Conservation (phyloP, 2,888 invertebrate genomes). For the Galerucella pusilla region DNA sequence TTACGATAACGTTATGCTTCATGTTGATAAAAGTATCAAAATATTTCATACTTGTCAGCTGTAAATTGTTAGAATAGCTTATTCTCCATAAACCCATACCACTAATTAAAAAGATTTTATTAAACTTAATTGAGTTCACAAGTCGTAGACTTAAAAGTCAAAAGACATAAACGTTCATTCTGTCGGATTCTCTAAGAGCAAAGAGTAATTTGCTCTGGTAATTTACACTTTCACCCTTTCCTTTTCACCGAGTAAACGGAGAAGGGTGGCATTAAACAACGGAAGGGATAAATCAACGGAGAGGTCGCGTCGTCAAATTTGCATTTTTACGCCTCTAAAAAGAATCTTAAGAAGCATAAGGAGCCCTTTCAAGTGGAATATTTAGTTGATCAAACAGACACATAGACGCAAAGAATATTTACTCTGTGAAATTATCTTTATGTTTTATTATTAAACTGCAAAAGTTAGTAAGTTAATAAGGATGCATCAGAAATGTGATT, state of each 20-base stretch:
- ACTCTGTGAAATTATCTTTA: too few relatives aligned
- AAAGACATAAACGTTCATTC: constrained; percentile 6
- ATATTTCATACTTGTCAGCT: too few relatives aligned
- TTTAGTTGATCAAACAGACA: constrained; percentile 12
- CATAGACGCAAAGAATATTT: background rate
- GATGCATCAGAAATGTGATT: too few relatives aligned
- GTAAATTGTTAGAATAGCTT: background rate
- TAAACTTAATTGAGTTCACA: background rate
- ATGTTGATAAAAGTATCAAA: too few relatives aligned
- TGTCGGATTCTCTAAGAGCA: constrained; percentile 21
- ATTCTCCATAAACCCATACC: background rate
- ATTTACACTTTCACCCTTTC: constrained; percentile 34
- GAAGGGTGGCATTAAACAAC: constrained; percentile 27
- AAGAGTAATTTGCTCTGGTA: constrained; percentile 29
- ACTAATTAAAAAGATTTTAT: background rate
- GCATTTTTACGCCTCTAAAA: constrained; percentile 36
- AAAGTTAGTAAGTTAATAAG: too few relatives aligned
- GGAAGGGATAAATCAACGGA: constrained; percentile 29
- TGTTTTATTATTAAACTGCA: too few relatives aligned
- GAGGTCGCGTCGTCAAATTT: constrained; percentile 30
- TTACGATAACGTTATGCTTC: too few relatives aligned
- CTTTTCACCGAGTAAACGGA: constrained; percentile 10
- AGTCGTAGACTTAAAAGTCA: background rate
- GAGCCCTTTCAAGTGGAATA: constrained; percentile 13
- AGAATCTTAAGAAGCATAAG: constrained; percentile 26